Evolutionary conservation across 1,140 invertebrate genomes (phyloP), one percentile per base, ranked within the genome.

Genomic region (Drosophila prosaltans): DNA sequence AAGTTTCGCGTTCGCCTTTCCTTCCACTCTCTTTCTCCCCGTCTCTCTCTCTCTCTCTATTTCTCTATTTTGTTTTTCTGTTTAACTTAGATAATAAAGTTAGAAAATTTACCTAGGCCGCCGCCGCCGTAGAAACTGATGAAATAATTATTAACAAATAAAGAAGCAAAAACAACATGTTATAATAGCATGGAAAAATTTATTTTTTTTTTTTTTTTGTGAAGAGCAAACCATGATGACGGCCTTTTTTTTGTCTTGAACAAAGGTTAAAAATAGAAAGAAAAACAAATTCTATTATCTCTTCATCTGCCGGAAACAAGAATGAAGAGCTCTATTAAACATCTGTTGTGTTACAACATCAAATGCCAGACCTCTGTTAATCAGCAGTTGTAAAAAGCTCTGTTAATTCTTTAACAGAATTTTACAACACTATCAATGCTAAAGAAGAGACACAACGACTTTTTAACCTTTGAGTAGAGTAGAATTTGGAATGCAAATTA

Each of bases 181-280:
- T 76, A 65, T 74, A 72, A 65, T 77, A 72, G 76, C 77, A 77
- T 89, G 84, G 76, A 88, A 88, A 86, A 89, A 89, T 89, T 89
- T 80, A 40, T 65, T 70, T 51, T 62, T 78, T 63, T n/a, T 51
- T 1, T 51, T 51, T 16, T 16, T 16, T 16, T 0, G 16, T 0
- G 16, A 26, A 26, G 24, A 51, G 26, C 8, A 3, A 21, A 51
- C 8, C 26, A 10, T 9, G 9, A 51, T 26, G 26, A 45, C 58
- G 24, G 63, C 64, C 67, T 72, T 82, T 72, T 82, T 72, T 75
- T 68, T 72, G 78, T 86, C 69, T 81, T 81, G n/a, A 57, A 48
- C 21, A 48, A 48, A 16, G 45, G 4, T 10, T 51, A 51, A 51
- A 26, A 26, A 51, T 51, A 51, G 45, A 51, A 51, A 51, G 45